phyloP scores from a whole-genome alignment of 2,888 invertebrate species.

The Monopis laevigella region DNA sequence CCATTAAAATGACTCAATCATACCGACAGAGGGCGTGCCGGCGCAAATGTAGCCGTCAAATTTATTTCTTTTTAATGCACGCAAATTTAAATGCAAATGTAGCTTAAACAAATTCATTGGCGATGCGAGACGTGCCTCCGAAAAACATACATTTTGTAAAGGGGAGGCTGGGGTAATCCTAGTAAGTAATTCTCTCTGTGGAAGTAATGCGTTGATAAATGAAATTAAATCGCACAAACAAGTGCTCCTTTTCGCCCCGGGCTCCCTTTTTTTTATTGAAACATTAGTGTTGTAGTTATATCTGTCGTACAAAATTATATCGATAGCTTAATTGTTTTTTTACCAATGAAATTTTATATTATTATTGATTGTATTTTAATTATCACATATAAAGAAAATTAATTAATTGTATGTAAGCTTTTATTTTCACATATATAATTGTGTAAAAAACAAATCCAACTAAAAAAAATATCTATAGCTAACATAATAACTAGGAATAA shows the following conservation, averaged over 20 bases:
- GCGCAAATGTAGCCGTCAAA: constrained; percentile 36
- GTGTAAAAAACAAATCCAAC: too few relatives aligned
- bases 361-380: too few relatives aligned
- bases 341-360: background rate
- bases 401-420: too few relatives aligned
- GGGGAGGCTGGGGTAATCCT: constrained; percentile 51
- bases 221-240: constrained; percentile 69
- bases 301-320: background rate
- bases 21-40: constrained; percentile 24
- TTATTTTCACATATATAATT: too few relatives aligned
- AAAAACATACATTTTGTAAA: constrained; percentile 4
- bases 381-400: too few relatives aligned
- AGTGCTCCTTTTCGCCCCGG: constrained; percentile 49
- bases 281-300: background rate
- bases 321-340: background rate
- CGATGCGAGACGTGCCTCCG: background rate
- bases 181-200: constrained; percentile 62
- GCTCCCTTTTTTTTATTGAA: constrained; percentile 36
- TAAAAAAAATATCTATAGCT: too few relatives aligned
- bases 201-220: constrained; percentile 68
- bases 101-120: constrained; percentile 31
- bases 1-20: background rate
- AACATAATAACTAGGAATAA: too few relatives aligned
- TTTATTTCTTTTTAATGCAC: constrained; percentile 50
- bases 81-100: constrained; percentile 48